Evolutionary conservation across 1,140 invertebrate genomes (phyloP), one percentile per base, ranked within the genome.

Genomic region (Lepidurus packardi): DNA sequence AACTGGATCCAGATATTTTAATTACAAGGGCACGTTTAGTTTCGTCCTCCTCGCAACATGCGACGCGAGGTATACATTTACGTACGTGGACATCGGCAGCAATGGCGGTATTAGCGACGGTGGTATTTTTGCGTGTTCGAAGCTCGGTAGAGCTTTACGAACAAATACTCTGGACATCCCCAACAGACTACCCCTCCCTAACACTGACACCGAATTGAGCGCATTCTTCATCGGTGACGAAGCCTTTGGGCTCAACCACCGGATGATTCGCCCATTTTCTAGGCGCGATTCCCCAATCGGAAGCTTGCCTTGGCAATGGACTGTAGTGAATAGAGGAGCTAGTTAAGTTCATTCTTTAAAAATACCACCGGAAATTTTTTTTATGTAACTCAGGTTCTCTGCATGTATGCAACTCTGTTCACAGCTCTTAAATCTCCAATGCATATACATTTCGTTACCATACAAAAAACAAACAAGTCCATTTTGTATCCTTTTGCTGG

Each of bases 101-200:
- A 65, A 42, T 13, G 41, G 76, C 47, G 24, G 76, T 25, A 76
- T 81, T 75, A 83, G 82, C 75, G 86, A 86, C 82, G 82, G 83
- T 24, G 82, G 81, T 9, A 81, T 84, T 76, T 84, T 84, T 76
- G 74, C 77, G 43, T 79, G 81, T 73, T 82, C 81, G 13, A 76
- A 45, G 34, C 80, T 85, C 78, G 78, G 74, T 76, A 76, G 78
- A 79, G 43, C 53, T 45, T 78, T 85, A n/a, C 74, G 82, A 81
- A 81, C 81, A 34, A 82, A 80, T 10, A 78, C 73, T 80, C 78
- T 85, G 24, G 81, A 83, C 76, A 79, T 85, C 53, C 84, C 85
- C 75, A 10, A 65, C 42, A 76, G 81, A 43, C 73, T 78, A 79
- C 77, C 81, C 74, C 77, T 85, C 24, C 82, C 65, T 10, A 47